These are phyloP conservation scores for human (Homo sapiens) DNA, from an alignment of 2,113 vertebrate genomes.

Conservation along the genomic window GRCh38 chr1:98217501-98218000, in stretches of 20 bases:
- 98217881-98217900: slow-evolving; percentile 66
- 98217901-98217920: slow-evolving; percentile 41
- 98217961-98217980: slow-evolving; percentile 55
- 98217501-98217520: slow-evolving; percentile 42
- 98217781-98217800: slow-evolving; percentile 70
- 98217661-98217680: slow-evolving; percentile 49
- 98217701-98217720: slow-evolving; percentile 17
- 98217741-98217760: slow-evolving; percentile 58
- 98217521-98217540: slow-evolving; percentile 54
- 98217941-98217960: slow-evolving; percentile 49
- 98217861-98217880: slow-evolving; percentile 72
- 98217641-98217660: slow-evolving; percentile 37
- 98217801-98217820: slow-evolving; percentile 71
- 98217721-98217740: slow-evolving; percentile 8
- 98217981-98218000: slow-evolving; percentile 56
- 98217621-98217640: not conserved
- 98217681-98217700: slow-evolving; percentile 13
- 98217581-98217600: not conserved
- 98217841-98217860: slow-evolving; percentile 66
- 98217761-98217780: slow-evolving; percentile 65
- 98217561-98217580: slow-evolving; percentile 51
- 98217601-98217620: not conserved
- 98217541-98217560: slow-evolving; percentile 30
- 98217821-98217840: slow-evolving; percentile 72
- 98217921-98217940: slow-evolving; percentile 53